Evolutionary conservation across 2,113 vertebrate genomes (phyloP).

Genomic region (Mustela lutreola): DNA sequence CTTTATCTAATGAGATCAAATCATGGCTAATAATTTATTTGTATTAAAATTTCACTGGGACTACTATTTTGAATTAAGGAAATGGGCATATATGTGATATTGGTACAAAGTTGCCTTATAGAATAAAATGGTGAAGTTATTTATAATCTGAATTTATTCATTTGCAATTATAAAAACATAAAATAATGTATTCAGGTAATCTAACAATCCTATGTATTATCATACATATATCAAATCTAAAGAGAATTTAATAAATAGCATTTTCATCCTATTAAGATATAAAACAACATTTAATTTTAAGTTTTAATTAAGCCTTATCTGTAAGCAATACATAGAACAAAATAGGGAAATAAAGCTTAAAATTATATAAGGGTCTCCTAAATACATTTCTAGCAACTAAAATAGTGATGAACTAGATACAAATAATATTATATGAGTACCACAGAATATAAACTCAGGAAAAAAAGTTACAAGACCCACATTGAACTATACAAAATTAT

Average conservation of each 20-base stretch:
- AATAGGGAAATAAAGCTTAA: constrained; percentile 30
- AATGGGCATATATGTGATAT: neutral
- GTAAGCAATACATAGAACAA: neutral
- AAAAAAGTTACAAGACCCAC: constrained; percentile 4
- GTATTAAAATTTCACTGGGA: neutral
- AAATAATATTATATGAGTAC: neutral
- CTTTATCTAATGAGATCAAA: constrained; percentile 30
- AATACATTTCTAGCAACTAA: constrained; percentile 52
- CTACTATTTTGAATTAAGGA: constrained; percentile 28
- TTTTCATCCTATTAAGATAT: constrained; percentile 24
- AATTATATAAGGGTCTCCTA: neutral
- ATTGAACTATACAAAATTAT: constrained; percentile 48
- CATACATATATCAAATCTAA: constrained; percentile 17
- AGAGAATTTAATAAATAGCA: constrained; percentile 10
- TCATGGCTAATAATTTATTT: neutral
- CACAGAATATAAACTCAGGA: neutral
- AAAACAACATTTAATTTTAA: constrained; percentile 61
- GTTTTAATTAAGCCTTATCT: neutral
- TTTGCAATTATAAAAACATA: constrained; percentile 16
- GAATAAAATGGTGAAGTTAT: neutral
- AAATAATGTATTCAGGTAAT: neutral
- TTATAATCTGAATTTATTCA: constrained; percentile 51
- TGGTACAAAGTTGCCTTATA: neutral
- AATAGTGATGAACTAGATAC: neutral
- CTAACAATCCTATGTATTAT: neutral